Evolutionary conservation across 1,140 invertebrate genomes (phyloP).

Genomic region (Drosophila orena): DNA sequence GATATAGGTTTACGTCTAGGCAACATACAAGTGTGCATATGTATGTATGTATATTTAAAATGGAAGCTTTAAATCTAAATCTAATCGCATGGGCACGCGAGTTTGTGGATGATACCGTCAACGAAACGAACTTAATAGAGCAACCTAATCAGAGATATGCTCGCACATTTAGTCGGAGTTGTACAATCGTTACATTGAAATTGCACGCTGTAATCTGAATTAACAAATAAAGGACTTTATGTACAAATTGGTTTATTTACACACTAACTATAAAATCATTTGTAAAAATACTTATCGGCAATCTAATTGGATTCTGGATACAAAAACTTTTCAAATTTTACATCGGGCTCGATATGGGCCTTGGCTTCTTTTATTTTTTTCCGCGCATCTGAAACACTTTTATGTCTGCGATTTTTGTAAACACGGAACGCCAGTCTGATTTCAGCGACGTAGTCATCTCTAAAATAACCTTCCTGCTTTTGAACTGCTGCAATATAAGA

Average conservation of each 20-base stretch:
- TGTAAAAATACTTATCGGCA: background rate
- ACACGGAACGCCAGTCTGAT: constrained; percentile 23
- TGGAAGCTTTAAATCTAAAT: constrained; percentile 21
- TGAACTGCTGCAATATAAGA: constrained; percentile 14
- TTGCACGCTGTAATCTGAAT: no score
- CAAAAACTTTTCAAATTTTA: constrained; percentile 23
- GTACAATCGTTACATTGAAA: background rate
- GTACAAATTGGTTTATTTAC: background rate
- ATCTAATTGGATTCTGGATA: constrained; percentile 5
- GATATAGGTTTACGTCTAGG: constrained; percentile 35
- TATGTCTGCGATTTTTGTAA: constrained; percentile 38
- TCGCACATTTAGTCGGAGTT: background rate
- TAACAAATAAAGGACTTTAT: background rate
- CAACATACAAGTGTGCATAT: background rate
- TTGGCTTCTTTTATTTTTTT: constrained; percentile 26
- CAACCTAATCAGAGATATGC: background rate
- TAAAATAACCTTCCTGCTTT: constrained; percentile 9
- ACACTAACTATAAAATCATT: background rate
- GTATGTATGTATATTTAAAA: background rate
- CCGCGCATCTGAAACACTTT: constrained; percentile 12
- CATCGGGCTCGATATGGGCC: constrained; percentile 13
- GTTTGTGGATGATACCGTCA: background rate
- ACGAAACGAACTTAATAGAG: background rate
- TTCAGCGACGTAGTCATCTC: constrained; percentile 33
- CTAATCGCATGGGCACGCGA: constrained; percentile 27